Base-by-base conservation (phyloP, 2,888 invertebrate species). In the Acanthosepion lycidas region DNA sequence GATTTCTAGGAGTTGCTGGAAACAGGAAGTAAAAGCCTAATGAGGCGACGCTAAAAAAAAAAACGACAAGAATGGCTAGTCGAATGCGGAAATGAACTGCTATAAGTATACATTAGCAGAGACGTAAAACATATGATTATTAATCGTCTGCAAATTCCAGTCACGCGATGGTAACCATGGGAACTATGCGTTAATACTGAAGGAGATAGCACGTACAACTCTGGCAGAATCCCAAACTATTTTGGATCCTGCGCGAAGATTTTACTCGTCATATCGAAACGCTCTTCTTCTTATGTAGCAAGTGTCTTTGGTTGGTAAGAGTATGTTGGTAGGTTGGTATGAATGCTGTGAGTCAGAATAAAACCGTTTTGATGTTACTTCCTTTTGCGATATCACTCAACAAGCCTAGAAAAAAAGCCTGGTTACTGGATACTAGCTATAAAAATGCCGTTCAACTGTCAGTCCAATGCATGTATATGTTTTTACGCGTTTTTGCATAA, bases 141-240 rank as follows among this genome's bases (percentile, higher is more conserved):
- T 78, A 78, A 78, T 78, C 78, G 78, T 78, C 78, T 78, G 78
- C 78, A 78, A 78, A 78, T 78, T 78, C 78, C 78, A 78, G 78
- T 78, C 78, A 78, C n/a, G 78, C 78, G n/a, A 78, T 78, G n/a
- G 78, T 78, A 78, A 78, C 78, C 78, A 78, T 78, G 78, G 78
- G n/a, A 78, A 78, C 78, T 78, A 78, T n/a, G 78, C 78, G 78
- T 78, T 33, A 78, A 33, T 78, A n/a, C 78, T 78, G 78, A 78
- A 78, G 33, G 9, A 78, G 78, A 78, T 78, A 78, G 78, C 78
- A 33, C 0, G 18, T 78, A 78, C 78, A n/a, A n/a, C n/a, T 78
- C 23, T n/a, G 78, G 78, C 78, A 18, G 78, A n/a, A 78, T 78
- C 78, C 78, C 78, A 78, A 78, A n/a, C 78, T 78, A 78, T 78